These are phyloP conservation scores for Chrysolina americana DNA, from an alignment of 2,888 invertebrate genomes.

Conservation along the genomic window DNA sequence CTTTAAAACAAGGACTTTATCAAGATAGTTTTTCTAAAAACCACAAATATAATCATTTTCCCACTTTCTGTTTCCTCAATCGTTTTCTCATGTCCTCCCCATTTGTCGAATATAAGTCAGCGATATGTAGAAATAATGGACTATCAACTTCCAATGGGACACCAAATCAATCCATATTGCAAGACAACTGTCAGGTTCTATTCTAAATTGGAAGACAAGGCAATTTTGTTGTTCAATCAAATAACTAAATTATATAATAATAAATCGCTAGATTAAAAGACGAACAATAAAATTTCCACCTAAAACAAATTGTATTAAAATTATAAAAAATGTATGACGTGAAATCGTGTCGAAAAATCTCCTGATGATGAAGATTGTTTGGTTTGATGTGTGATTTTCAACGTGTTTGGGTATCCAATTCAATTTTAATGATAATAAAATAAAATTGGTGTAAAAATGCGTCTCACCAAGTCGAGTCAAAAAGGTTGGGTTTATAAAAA, in stretches of 20 bases:
- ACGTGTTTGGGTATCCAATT: background rate
- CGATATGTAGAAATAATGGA: background rate
- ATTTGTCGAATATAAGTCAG: background rate
- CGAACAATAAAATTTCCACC: slow-evolving; percentile 26
- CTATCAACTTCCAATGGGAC: background rate
- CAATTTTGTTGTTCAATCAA: slow-evolving; percentile 55
- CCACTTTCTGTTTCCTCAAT: too few relatives aligned
- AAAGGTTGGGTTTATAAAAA: background rate
- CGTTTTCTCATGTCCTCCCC: too few relatives aligned
- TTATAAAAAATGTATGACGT: slow-evolving; percentile 23
- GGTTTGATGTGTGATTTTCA: background rate
- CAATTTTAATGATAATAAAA: too few relatives aligned
- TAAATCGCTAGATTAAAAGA: slow-evolving; percentile 29
- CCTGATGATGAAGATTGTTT: background rate
- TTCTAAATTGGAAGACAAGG: slow-evolving; percentile 56
- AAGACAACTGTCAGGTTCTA: slow-evolving; percentile 20
- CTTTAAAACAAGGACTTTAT: too few relatives aligned
- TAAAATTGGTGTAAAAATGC: too few relatives aligned
- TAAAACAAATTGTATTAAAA: slow-evolving; percentile 34
- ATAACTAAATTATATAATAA: slow-evolving; percentile 3
- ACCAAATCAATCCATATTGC: background rate
- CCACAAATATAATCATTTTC: too few relatives aligned
- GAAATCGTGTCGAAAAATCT: background rate
- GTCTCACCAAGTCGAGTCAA: background rate
- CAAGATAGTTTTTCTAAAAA: too few relatives aligned